Percentiles rank a stretch among this genome's conserved stretches.
Evolutionary conservation across 2,113 vertebrate genomes (phyloP).

Genomic region (Siniperca chuatsi): DNA sequence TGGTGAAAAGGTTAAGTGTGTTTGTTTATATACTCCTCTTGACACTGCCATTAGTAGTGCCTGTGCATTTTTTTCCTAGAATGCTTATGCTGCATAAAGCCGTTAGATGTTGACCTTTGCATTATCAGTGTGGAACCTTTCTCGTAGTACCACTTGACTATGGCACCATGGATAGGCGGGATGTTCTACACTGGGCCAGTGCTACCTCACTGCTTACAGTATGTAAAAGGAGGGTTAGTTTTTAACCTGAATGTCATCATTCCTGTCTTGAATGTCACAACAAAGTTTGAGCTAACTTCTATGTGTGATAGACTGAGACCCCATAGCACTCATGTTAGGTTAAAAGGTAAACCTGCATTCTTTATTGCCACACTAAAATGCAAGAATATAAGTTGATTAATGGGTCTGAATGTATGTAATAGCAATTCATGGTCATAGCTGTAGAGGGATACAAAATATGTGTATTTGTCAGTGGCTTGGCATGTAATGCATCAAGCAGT

Average conservation of each 20-base stretch:
- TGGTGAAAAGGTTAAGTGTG: slow-evolving; percentile 56
- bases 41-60: slow-evolving; percentile 31
- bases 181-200: not conserved
- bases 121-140: slow-evolving; percentile 22
- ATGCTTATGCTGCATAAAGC: slow-evolving; percentile 31
- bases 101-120: slow-evolving; percentile 48
- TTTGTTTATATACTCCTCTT: slow-evolving; percentile 28
- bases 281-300: not conserved
- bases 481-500: not conserved
- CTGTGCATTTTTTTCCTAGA: not conserved
- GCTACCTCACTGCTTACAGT: not conserved
- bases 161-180: not conserved
- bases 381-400: not conserved
- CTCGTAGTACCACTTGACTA: slow-evolving; percentile 13
- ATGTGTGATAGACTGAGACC: not conserved
- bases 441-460: not conserved
- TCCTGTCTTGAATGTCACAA: not conserved
- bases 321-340: not conserved
- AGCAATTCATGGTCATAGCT: not conserved
- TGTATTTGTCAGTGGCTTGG: not conserved
- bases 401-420: not conserved
- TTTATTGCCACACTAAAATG: not conserved
- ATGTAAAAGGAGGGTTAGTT: not conserved
- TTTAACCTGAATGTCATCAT: not conserved
- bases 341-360: not conserved